Percentiles rank a stretch among this genome's conserved stretches.
These are phyloP conservation scores for Synodontis membranacea DNA, from an alignment of 2,113 vertebrate genomes.

Conservation along the genomic window DNA sequence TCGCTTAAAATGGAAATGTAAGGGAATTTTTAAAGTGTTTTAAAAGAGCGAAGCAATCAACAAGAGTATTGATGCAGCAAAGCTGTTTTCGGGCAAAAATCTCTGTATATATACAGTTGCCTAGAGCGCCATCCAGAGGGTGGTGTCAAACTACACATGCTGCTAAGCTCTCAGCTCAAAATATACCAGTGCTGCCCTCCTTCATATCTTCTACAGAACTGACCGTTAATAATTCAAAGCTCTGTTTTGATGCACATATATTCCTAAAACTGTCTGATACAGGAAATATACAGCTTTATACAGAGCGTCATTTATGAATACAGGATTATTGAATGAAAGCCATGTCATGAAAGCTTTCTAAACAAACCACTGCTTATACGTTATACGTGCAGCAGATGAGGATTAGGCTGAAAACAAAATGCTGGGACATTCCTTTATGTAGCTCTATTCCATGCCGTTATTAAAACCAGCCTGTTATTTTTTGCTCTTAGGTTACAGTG, in stretches of 20 bases:
- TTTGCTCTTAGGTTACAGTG: constrained; percentile 83
- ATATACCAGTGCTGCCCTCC: not conserved
- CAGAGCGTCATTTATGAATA: not conserved
- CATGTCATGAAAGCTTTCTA: not conserved
- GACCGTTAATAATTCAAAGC: not conserved
- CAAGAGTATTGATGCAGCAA: not conserved
- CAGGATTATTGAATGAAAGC: not conserved
- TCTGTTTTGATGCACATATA: not conserved
- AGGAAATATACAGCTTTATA: not conserved
- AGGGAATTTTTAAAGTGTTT: not conserved
- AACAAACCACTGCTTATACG: not conserved
- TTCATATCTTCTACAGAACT: not conserved
- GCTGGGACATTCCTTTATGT: not conserved
- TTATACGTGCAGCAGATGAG: not conserved
- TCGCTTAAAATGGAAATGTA: not conserved
- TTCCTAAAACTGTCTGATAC: not conserved
- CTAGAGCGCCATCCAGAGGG: not conserved
- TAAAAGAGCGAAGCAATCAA: not conserved
- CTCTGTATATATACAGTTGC: not conserved
- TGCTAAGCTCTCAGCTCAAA: not conserved
- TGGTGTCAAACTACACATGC: not conserved
- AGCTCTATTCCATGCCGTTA: not conserved
- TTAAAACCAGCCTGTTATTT: not conserved
- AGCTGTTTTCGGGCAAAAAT: not conserved
- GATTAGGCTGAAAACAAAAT: not conserved